Base-by-base conservation (phyloP, 2,797 vertebrate species). In the Sternotherus odoratus region DNA sequence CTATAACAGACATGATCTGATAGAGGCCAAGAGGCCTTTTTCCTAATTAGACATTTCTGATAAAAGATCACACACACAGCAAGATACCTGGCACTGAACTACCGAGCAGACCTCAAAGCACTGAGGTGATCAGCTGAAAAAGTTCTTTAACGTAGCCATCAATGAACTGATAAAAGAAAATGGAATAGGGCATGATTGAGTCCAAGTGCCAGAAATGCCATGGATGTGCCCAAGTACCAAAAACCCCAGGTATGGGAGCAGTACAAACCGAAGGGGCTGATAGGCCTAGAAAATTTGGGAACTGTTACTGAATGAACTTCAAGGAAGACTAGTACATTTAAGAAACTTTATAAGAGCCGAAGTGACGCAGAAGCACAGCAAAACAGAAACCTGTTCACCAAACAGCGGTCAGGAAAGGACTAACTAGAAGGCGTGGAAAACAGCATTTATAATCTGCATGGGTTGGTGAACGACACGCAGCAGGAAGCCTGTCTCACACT, bases 301-400 rank as follows among this genome's bases (percentile, higher is more conserved):
- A 53, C 49, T n/a, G 33, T 4, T 77, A 36, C 77, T 69, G 53
- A 84, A 53, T 15, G 1, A 1, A 15, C 28, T 36, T 36, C 39
- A 49, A 79, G 24, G 50, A 4, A 43, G n/a, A n/a, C n/a, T n/a
- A 79, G 24, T 2, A 36, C 39, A 17, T 0, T 0, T 16, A 77
- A 12, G 4, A 39, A 24, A 5, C 13, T 84, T 81, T 48, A 30
- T 48, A 57, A 5, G 28, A 91, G 49, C 16, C 3, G 17, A 5
- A 80, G 49, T 6, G 3, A 54, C 1, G 46, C 66, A 94, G 53
- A 69, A 87, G 77, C 43, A 57, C 33, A 72, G 36, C 63, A 79
- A 84, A 66, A 1, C 7, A 82, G 50, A 24, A 28, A 10, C 21
- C 66, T 36, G 46, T 77, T 54, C 51, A 77, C 4, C 2, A 9